These are phyloP conservation scores for Siniperca knerii DNA, from an alignment of 2,113 vertebrate species.

Conservation along the genomic window DNA sequence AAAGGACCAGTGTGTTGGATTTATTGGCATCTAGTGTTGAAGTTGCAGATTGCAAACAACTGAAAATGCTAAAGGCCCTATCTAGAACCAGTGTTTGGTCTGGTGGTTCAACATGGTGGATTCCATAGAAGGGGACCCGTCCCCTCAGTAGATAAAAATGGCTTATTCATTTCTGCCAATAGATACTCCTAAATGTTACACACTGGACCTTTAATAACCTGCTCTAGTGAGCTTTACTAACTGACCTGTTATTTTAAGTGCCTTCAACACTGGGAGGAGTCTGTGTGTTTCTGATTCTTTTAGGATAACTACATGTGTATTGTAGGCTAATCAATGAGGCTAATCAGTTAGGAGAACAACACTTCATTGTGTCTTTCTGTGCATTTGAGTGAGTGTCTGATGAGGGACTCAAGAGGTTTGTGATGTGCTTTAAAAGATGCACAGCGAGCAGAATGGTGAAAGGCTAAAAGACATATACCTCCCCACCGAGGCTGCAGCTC, in stretches of 20 bases:
- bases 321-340: slow-evolving; percentile 28
- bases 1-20: too few relatives aligned
- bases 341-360: slow-evolving; percentile 10
- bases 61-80: too few relatives aligned
- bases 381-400: neutral
- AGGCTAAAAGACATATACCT: slow-evolving; percentile 13
- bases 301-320: slow-evolving; percentile 12
- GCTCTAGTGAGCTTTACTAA: neutral
- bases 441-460: neutral
- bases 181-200: too few relatives aligned
- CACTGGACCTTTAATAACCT: neutral
- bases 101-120: too few relatives aligned
- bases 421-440: slow-evolving; percentile 15
- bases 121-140: too few relatives aligned
- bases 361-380: neutral
- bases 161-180: too few relatives aligned
- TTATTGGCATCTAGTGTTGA: too few relatives aligned
- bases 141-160: too few relatives aligned
- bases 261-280: neutral
- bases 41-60: too few relatives aligned
- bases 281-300: slow-evolving; percentile 8
- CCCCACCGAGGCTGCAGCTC: slow-evolving; percentile 6
- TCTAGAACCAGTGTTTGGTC: too few relatives aligned
- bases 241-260: neutral
- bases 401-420: neutral